Evolutionary conservation across 30 jellyfish, hydroid and myxozoan genomes (phyloP).

Genomic region (Aurelia sp.): DNA sequence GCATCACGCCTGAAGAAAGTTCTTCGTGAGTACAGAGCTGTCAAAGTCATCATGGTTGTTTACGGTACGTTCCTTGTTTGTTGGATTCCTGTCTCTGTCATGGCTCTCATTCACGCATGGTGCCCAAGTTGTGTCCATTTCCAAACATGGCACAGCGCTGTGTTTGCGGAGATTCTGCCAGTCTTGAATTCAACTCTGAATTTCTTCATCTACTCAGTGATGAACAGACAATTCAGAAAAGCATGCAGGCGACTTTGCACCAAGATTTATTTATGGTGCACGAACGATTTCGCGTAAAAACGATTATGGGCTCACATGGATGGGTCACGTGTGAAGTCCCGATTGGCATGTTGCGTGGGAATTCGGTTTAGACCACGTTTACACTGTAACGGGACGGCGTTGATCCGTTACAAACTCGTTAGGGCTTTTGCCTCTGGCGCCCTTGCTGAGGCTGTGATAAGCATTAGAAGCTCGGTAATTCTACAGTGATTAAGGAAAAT

Average conservation of each 20-base stretch:
- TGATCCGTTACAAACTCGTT: no score
- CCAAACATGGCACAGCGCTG: slow-evolving; percentile 62
- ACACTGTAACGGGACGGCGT: no score
- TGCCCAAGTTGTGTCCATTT: slow-evolving; percentile 41
- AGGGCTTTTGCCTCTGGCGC: no score
- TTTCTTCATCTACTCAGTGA: slow-evolving; percentile 86
- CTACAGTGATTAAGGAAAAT: no score
- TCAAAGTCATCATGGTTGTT: slow-evolving; percentile 74
- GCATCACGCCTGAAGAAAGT: slow-evolving; percentile 39
- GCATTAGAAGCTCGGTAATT: no score
- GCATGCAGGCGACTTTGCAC: slow-evolving; percentile 47
- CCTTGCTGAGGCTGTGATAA: no score
- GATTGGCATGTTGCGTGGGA: no score
- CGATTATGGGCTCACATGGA: neutral
- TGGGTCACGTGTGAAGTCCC: neutral
- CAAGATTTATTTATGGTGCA: slow-evolving; percentile 34
- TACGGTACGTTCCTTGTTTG: slow-evolving; percentile 88
- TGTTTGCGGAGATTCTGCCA: slow-evolving; percentile 81
- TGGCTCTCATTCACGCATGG: slow-evolving; percentile 64
- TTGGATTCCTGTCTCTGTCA: slow-evolving; percentile 84
- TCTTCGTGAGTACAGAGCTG: slow-evolving; percentile 72
- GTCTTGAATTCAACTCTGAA: slow-evolving; percentile 73
- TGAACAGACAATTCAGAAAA: slow-evolving; percentile 72
- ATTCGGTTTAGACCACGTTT: no score
- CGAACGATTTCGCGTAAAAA: slow-evolving; percentile 26